phyloP scores from a whole-genome alignment of 2,888 invertebrate species.

The Stenoptilia bipunctidactyla region DNA sequence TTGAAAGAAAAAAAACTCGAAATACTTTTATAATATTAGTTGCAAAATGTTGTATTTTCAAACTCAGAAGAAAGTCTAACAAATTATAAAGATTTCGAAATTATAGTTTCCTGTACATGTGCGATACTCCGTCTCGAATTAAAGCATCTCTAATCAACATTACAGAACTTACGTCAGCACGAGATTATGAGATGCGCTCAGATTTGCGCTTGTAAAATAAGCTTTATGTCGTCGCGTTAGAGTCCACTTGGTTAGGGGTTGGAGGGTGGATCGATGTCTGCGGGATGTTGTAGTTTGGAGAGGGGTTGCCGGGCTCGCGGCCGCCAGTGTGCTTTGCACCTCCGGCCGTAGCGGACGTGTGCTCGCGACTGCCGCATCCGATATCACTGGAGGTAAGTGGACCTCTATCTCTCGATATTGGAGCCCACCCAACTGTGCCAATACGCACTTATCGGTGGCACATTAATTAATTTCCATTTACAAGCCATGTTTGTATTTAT shows the following conservation, averaged over 20 bases:
- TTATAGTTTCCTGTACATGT: neutral
- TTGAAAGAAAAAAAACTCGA: too few relatives aligned
- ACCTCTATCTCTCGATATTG: conserved; percentile 13
- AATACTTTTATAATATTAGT: too few relatives aligned
- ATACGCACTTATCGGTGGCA: too few relatives aligned
- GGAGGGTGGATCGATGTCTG: conserved; percentile 56
- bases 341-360: conserved; percentile 29
- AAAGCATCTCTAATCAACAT: conserved; percentile 35
- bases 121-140: conserved; percentile 5
- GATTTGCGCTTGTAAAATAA: conserved; percentile 18
- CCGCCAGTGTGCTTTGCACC: conserved; percentile 35
- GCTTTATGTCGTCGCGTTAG: conserved; percentile 24
- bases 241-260: conserved; percentile 16
- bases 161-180: conserved; percentile 32
- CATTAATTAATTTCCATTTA: too few relatives aligned
- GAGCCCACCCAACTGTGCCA: conserved; percentile 11
- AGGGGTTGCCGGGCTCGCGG: conserved; percentile 16
- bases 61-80: too few relatives aligned
- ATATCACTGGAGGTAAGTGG: conserved; percentile 28
- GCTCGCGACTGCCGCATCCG: conserved; percentile 18
- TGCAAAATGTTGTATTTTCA: too few relatives aligned
- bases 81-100: too few relatives aligned
- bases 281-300: conserved; percentile 20
- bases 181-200: conserved; percentile 12
- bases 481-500: too few relatives aligned